Conservation (phyloP, 1,140 invertebrate genomes). For the Hetaerina americana region DNA sequence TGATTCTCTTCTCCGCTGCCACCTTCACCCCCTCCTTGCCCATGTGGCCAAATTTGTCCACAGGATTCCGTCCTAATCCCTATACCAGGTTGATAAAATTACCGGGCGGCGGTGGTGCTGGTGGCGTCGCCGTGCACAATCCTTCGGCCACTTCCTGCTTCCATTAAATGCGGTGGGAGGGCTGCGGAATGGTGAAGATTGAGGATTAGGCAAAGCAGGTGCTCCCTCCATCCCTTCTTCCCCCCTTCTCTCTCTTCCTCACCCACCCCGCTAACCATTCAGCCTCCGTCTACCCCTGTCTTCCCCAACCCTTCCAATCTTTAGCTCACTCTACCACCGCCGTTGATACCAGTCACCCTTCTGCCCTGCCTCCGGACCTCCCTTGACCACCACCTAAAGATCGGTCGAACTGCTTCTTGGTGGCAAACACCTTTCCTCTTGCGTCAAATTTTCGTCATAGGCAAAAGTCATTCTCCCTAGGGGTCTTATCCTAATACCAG, state of each 20-base stretch:
- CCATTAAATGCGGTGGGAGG: not conserved
- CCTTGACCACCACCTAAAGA: too few species aligned
- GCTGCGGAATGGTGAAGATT: not conserved
- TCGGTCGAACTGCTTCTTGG: too few species aligned
- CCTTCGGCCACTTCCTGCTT: not conserved
- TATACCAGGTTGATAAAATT: not conserved
- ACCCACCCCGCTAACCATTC: not conserved
- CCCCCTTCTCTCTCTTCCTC: not conserved
- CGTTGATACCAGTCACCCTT: too few species aligned
- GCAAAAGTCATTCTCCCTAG: too few species aligned
- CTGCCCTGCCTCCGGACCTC: too few species aligned
- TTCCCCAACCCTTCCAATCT: not conserved
- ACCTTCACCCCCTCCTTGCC: not conserved
- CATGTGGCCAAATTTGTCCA: not conserved
- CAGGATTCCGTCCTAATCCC: not conserved
- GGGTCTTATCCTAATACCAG: too few species aligned
- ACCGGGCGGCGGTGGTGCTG: not conserved
- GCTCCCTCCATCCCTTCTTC: not conserved
- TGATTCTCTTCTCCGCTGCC: not conserved
- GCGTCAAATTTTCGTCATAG: too few species aligned
- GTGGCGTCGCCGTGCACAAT: not conserved
- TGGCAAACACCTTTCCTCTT: too few species aligned
- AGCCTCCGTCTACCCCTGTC: not conserved
- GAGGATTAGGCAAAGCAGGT: not conserved
- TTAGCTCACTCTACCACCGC: not conserved